phyloP scores from a whole-genome alignment of 1,140 invertebrate genomes.

The Sitodiplosis mosellana region DNA sequence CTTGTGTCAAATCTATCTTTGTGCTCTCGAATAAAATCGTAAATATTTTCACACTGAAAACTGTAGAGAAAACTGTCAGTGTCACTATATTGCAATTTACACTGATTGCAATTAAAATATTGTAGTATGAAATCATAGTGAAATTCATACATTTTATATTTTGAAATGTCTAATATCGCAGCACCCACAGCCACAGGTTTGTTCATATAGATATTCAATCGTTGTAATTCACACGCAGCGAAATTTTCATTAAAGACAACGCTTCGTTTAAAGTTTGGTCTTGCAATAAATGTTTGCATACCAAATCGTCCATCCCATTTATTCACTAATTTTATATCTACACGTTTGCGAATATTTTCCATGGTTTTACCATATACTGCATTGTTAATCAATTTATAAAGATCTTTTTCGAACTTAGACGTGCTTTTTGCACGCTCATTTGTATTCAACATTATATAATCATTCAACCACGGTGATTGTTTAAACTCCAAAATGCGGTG shows the following conservation, averaged over 20 bases:
- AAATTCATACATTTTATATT: constrained; percentile 21
- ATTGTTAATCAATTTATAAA: constrained; percentile 31
- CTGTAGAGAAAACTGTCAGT: constrained; percentile 26
- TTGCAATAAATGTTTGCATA: constrained; percentile 17
- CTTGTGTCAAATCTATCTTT: constrained; percentile 16
- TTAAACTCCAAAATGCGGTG: constrained; percentile 30
- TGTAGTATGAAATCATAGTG: constrained; percentile 14
- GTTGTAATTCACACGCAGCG: constrained; percentile 19
- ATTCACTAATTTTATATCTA: constrained; percentile 23
- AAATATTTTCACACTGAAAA: constrained; percentile 23
- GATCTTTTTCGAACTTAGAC: constrained; percentile 30
- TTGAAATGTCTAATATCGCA: constrained; percentile 22
- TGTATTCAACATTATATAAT: constrained; percentile 29
- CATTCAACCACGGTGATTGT: constrained; percentile 28
- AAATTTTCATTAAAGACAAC: constrained; percentile 21
- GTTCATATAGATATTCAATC: constrained; percentile 16
- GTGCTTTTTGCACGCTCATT: constrained; percentile 16
- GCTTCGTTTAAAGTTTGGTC: constrained; percentile 22
- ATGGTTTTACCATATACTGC: constrained; percentile 29
- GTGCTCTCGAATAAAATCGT: constrained; percentile 21
- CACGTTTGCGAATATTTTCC: constrained; percentile 28
- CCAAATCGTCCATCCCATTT: constrained; percentile 18
- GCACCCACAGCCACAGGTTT: constrained; percentile 26
- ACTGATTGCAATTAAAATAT: constrained; percentile 14
- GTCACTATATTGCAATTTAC: constrained; percentile 22